These are phyloP conservation scores for Barnardius zonarius DNA, from an alignment of 2,113 vertebrate genomes.

Conservation along the genomic window DNA sequence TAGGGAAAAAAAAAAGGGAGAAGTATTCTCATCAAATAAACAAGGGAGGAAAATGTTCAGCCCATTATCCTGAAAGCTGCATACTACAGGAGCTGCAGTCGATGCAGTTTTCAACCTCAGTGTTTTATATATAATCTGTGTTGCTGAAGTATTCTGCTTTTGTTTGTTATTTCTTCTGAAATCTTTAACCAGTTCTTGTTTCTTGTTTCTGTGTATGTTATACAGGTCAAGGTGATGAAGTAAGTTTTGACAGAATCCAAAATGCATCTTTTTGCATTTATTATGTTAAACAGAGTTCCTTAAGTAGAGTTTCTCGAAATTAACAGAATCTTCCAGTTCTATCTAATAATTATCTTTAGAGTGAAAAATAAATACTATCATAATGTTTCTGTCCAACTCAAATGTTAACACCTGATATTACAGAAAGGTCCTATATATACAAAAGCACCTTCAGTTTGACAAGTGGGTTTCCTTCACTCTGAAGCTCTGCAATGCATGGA, in stretches of 20 bases:
- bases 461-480: not conserved
- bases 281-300: not conserved
- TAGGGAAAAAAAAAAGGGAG: not conserved
- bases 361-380: not conserved
- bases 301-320: not conserved
- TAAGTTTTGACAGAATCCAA: not conserved
- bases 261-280: not conserved
- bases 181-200: not conserved
- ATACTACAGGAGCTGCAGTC: not conserved
- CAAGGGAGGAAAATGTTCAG: not conserved
- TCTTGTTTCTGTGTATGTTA: not conserved
- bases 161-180: not conserved
- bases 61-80: not conserved
- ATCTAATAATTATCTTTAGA: not conserved
- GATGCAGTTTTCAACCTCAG: not conserved
- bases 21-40: constrained; percentile 12
- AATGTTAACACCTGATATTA: not conserved
- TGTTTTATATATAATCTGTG: not conserved
- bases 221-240: not conserved
- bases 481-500: not conserved
- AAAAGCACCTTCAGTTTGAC: not conserved
- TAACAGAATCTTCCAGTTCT: not conserved
- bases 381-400: not conserved
- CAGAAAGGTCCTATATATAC: not conserved
- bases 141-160: not conserved